A percentile compares a stretch with the other conserved stretches of the same genome.
Conservation (phyloP, 1,140 invertebrate species). For the Pinna nobilis region DNA sequence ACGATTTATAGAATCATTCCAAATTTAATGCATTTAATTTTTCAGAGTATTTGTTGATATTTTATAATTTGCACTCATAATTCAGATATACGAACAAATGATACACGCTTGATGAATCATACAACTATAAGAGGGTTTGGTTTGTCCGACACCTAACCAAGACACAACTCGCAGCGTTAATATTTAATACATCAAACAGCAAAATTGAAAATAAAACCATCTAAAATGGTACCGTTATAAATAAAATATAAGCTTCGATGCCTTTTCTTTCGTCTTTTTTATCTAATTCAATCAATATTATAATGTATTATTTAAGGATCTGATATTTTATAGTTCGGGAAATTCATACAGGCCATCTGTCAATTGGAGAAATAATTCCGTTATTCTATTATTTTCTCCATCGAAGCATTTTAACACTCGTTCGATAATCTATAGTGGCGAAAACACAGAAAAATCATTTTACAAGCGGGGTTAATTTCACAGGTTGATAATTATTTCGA, state of each 20-base stretch:
- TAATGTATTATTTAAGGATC: constrained; percentile 13
- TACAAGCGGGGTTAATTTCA: neutral
- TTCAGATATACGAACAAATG: too few species aligned
- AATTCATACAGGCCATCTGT: constrained; percentile 14
- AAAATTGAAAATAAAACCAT: constrained; percentile 16
- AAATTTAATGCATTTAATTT: too few species aligned
- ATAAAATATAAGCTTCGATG: constrained; percentile 18
- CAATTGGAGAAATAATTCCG: neutral
- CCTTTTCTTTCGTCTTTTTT: constrained; percentile 21
- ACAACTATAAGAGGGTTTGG: too few species aligned
- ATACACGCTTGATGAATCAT: too few species aligned
- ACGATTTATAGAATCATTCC: too few species aligned
- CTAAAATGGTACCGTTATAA: neutral
- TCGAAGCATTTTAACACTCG: neutral
- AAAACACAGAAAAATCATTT: neutral
- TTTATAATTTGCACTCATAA: too few species aligned
- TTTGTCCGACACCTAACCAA: too few species aligned
- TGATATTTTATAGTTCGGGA: constrained; percentile 17
- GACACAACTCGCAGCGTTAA: too few species aligned
- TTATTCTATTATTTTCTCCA: neutral
- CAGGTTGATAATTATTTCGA: neutral
- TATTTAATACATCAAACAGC: constrained; percentile 7
- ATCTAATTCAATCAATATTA: constrained; percentile 15
- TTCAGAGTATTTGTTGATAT: too few species aligned
- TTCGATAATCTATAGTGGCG: neutral